phyloP scores from a whole-genome alignment of 2,113 vertebrate genomes.

The Atlantisia rogersi region DNA sequence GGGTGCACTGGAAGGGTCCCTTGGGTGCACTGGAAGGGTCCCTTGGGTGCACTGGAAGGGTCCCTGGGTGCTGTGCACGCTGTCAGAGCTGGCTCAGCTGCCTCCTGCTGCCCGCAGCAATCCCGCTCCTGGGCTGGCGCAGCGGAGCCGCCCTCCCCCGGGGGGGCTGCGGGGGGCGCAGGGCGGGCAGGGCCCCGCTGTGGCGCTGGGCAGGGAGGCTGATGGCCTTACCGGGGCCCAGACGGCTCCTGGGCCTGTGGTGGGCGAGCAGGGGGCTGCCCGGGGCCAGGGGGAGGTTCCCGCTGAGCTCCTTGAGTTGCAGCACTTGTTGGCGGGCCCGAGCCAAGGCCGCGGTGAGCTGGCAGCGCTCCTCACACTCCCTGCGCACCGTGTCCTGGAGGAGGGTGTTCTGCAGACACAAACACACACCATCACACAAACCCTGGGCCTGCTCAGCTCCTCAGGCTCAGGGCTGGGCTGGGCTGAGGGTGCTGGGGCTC shows the following conservation, averaged over 20 bases:
- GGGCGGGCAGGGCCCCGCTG: neutral
- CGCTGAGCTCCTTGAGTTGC: slow-evolving; percentile 60
- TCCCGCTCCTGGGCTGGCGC: slow-evolving; percentile 50
- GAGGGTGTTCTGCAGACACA: slow-evolving; percentile 79
- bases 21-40: no score
- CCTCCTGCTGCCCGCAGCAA: slow-evolving; percentile 36
- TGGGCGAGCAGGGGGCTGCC: neutral
- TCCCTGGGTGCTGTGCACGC: no score
- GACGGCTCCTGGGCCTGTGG: slow-evolving; percentile 10
- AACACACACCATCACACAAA: neutral
- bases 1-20: no score
- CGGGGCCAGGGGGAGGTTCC: slow-evolving; percentile 23
- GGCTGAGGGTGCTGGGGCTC: neutral
- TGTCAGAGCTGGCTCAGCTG: slow-evolving; percentile 71
- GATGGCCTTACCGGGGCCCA: neutral
- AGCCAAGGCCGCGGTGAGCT: slow-evolving; percentile 86
- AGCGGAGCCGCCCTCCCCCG: slow-evolving; percentile 35
- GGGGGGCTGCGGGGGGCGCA: slow-evolving; percentile 57
- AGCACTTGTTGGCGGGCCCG: slow-evolving; percentile 82
- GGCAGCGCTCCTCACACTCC: slow-evolving; percentile 90
- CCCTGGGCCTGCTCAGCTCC: neutral
- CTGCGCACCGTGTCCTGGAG: slow-evolving; percentile 89
- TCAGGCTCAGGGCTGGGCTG: neutral
- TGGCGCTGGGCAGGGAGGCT: neutral
- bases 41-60: no score